Percentiles rank a stretch among this genome's conserved stretches.
These are phyloP conservation scores for Crotalus horridus DNA, from an alignment of 2,113 vertebrate species.

Conservation along the genomic window DNA sequence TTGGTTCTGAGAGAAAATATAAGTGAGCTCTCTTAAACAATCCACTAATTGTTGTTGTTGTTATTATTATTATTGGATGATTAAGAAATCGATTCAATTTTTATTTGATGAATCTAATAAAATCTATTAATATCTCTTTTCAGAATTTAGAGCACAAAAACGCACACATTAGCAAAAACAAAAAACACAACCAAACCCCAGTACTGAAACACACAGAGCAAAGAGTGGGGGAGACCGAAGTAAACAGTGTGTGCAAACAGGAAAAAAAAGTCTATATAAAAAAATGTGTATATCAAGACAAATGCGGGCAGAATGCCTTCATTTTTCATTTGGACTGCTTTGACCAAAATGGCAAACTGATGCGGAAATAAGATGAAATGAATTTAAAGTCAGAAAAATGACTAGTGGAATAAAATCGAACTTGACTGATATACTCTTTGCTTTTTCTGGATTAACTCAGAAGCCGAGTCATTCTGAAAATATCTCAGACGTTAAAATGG, in stretches of 20 bases:
- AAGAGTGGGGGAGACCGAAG: rapidly evolving
- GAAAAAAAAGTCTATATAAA: background rate
- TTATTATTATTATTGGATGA: background rate
- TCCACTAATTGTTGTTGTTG: background rate
- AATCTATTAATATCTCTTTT: background rate
- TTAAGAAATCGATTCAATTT: background rate
- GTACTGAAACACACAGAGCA: background rate
- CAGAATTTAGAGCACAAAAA: background rate
- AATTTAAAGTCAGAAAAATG: background rate
- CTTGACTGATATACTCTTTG: background rate
- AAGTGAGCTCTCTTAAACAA: background rate
- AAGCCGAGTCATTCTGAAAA: background rate
- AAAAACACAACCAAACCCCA: background rate
- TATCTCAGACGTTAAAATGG: background rate
- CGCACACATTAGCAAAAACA: background rate
- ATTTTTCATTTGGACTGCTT: background rate
- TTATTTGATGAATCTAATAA: background rate
- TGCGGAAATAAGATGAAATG: background rate
- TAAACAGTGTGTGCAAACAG: background rate
- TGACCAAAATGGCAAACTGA: background rate
- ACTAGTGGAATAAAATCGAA: background rate
- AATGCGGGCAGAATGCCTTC: background rate
- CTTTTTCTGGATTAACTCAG: background rate
- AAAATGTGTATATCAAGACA: background rate
- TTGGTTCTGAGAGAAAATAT: background rate